These are phyloP conservation scores for Ectemnius lituratus DNA, from an alignment of 2,888 invertebrate species.

Conservation along the genomic window DNA sequence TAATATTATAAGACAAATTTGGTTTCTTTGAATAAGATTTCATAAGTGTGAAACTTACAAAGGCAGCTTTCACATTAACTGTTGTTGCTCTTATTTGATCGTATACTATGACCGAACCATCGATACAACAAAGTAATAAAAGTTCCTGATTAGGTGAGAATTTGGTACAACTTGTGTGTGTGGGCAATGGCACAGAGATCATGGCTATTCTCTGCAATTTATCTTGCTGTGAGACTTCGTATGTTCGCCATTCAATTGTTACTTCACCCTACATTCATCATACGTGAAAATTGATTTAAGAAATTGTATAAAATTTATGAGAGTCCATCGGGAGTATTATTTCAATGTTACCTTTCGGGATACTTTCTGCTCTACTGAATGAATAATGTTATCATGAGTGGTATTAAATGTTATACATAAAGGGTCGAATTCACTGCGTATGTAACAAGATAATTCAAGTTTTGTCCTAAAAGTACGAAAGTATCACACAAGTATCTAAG, in stretches of 20 bases:
- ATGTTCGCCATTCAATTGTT: constrained; percentile 84
- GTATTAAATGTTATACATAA: constrained; percentile 89
- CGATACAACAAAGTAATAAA: constrained; percentile 89
- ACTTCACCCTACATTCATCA: constrained; percentile 80
- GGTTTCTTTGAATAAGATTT: too few relatives aligned
- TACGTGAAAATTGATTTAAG: constrained; percentile 49
- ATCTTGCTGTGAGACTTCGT: constrained; percentile 81
- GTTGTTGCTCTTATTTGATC: constrained; percentile 88
- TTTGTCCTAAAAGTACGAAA: constrained; percentile 80
- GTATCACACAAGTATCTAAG: neutral
- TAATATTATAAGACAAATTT: neutral
- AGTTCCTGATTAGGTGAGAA: constrained; percentile 87
- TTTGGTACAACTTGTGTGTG: constrained; percentile 82
- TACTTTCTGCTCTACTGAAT: constrained; percentile 91
- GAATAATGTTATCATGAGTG: constrained; percentile 84
- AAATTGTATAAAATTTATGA: constrained; percentile 25
- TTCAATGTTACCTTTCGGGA: constrained; percentile 81
- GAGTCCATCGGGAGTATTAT: constrained; percentile 5
- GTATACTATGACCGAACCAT: constrained; percentile 89
- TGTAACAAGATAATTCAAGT: constrained; percentile 87
- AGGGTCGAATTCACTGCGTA: constrained; percentile 93
- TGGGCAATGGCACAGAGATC: constrained; percentile 85
- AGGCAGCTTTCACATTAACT: constrained; percentile 86
- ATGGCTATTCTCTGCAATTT: constrained; percentile 83
- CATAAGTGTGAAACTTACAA: constrained; percentile 81